phyloP scores from a whole-genome alignment of 1,140 invertebrate species.

The Heliconius melpomene region DNA sequence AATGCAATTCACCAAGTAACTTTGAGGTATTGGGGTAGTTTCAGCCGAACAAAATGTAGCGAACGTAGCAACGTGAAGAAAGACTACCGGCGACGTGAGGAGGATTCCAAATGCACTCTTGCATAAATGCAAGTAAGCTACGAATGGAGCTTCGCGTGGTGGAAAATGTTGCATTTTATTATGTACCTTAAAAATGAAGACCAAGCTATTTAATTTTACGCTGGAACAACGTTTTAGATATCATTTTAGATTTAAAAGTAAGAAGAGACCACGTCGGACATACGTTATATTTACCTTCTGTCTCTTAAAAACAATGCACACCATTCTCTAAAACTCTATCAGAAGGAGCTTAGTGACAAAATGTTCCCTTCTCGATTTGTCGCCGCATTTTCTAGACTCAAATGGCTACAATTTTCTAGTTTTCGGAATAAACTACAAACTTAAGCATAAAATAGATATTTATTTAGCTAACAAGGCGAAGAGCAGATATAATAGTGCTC shows the following conservation, averaged over 20 bases:
- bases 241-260: neutral
- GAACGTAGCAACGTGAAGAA: neutral
- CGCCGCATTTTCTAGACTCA: too few relatives aligned
- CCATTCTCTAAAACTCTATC: too few relatives aligned
- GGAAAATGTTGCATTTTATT: constrained; percentile 6
- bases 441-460: too few relatives aligned
- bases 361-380: too few relatives aligned
- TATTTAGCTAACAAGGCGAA: too few relatives aligned
- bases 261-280: neutral
- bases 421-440: too few relatives aligned
- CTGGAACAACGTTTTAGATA: neutral
- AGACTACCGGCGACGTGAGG: neutral
- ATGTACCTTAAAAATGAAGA: neutral
- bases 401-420: too few relatives aligned
- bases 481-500: too few relatives aligned
- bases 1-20: neutral
- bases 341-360: too few relatives aligned
- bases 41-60: neutral
- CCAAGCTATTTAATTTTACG: neutral
- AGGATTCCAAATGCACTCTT: constrained; percentile 8
- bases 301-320: too few relatives aligned
- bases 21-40: neutral
- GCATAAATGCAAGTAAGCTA: constrained; percentile 9
- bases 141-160: neutral
- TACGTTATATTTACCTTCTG: neutral